These are phyloP conservation scores for Staurois parvus DNA, from an alignment of 2,797 vertebrate genomes.

Conservation along the genomic window DNA sequence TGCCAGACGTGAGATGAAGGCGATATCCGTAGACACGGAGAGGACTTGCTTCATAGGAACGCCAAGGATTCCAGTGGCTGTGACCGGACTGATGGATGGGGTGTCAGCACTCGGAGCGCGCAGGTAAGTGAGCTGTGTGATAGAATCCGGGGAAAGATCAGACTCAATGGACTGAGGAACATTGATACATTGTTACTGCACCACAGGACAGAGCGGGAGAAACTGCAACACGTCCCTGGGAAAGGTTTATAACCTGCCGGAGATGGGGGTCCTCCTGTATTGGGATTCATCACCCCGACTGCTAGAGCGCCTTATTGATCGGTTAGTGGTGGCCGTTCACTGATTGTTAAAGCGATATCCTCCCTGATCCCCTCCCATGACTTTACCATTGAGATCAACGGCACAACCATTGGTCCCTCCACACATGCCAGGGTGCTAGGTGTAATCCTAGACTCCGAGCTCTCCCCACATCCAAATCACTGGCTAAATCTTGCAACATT, in stretches of 20 bases:
- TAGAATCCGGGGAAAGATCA: conserved; percentile 46
- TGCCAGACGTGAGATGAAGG: conserved; percentile 32
- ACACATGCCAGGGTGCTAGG: no score
- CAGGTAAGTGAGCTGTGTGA: conserved; percentile 51
- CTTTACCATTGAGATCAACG: no score
- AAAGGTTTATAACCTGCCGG: neutral
- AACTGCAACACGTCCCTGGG: neutral
- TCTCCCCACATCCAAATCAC: no score
- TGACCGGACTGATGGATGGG: conserved; percentile 49
- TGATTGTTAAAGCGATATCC: neutral
- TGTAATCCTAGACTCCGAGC: no score
- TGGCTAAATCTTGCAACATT: no score
- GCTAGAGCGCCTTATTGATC: neutral
- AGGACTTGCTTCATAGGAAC: conserved; percentile 17
- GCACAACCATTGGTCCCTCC: no score
- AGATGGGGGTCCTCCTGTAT: neutral
- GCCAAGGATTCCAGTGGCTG: conserved; percentile 40
- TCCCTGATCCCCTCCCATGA: no score
- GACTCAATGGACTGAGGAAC: conserved; percentile 50
- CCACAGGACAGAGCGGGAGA: neutral
- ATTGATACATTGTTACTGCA: conserved; percentile 55
- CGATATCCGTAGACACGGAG: neutral
- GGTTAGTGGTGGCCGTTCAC: conserved; percentile 1
- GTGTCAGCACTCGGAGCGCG: conserved; percentile 15
- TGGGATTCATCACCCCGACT: neutral